phyloP scores from a whole-genome alignment of 1,140 invertebrate genomes.

The Ceratosolen fusciceps region DNA sequence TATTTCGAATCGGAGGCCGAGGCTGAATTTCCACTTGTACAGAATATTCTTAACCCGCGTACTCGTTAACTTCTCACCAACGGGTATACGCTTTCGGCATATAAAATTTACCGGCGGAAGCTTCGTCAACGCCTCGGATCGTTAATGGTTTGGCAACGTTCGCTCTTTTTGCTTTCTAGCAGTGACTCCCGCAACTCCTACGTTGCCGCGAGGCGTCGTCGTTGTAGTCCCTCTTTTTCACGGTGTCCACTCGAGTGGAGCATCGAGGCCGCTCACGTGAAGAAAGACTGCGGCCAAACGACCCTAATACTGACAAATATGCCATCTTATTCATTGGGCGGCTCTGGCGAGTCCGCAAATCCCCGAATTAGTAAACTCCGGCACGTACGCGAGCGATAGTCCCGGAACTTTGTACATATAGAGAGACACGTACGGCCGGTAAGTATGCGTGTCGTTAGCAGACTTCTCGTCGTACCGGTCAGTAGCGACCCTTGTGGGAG shows the following conservation, averaged over 20 bases:
- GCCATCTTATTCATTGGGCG: conserved; percentile 29
- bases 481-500: no score
- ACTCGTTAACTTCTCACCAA: no score
- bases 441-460: no score
- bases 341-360: background rate
- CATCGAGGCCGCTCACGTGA: background rate
- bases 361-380: conserved; percentile 2
- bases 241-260: background rate
- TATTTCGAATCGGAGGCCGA: no score
- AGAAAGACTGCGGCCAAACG: background rate
- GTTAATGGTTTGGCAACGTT: background rate
- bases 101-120: background rate
- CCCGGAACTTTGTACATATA: no score
- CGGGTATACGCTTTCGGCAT: background rate
- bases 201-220: no score
- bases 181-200: no score
- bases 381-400: background rate
- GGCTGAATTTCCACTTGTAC: no score
- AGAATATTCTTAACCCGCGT: no score
- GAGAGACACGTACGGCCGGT: no score
- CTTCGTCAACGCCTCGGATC: background rate
- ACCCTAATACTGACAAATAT: conserved; percentile 30
- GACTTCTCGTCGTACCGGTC: no score
- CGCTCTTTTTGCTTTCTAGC: background rate
- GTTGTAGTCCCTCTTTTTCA: no score